Evolutionary conservation across 2,797 vertebrate species (phyloP), one percentile per base, ranked within the genome.

Genomic region (Coreius guichenoti): DNA sequence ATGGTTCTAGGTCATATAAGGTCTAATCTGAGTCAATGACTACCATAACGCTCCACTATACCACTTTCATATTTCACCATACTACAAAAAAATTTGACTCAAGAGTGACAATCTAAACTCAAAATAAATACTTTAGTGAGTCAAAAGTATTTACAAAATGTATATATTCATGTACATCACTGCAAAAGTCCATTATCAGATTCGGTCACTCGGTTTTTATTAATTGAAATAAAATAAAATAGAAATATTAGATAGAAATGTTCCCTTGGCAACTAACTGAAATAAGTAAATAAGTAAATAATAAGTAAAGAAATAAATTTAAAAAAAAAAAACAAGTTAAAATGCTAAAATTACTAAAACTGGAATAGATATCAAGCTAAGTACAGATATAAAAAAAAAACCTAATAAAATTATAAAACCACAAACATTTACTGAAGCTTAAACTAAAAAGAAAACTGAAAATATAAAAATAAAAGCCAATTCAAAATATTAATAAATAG

Each of bases 1-100:
- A 16, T 39, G 23, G 31, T 43, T 54, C 47, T 36, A 75, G 72
- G 72, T 83, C 72, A 75, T 51, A 9, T 58, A 23, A 84, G 49
- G 82, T 65, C 81, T 33, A 5, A 45, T 83, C 31, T 68, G 7
- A 84, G 45, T 51, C 26, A 36, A 49, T 63, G 39, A 63, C 56
- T 33, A 43, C 12, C 19, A 39, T 26, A 69, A 36, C n/a, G 14
- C 43, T 33, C 21, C 7, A 39, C 36, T 7, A 8, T 39, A 39
- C 6, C 26, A 33, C 19, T 11, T 74, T 47, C 13, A 39, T 43
- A 63, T 68, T 36, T 21, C 31, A 36, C 36, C 31, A 21, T 68
- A 36, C 31, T 36, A 68, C 13, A 63, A 29, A 63, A 63, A 5
- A 16, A 63, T 68, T 21, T 16, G 5, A 63, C 26, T 63, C 7